phyloP scores from a whole-genome alignment of 2,888 invertebrate species.

The Pristionchus entomophagus region DNA sequence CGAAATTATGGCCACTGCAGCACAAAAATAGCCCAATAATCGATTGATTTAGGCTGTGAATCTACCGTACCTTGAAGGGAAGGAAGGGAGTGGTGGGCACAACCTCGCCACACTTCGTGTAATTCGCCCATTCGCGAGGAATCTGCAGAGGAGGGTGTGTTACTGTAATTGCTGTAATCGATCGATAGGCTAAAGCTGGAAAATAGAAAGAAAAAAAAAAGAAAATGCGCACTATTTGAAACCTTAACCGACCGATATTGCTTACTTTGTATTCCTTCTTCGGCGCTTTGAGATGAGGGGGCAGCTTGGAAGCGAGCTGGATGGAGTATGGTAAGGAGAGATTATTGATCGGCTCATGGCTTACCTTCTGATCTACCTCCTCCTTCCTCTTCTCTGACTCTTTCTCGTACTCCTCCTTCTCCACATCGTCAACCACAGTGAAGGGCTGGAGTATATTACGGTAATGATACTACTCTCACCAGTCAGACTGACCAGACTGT shows the following conservation, averaged over 20 bases:
- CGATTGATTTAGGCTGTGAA: neutral
- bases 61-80: slow-evolving; percentile 46
- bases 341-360: neutral
- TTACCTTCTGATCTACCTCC: neutral
- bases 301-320: neutral
- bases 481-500: neutral
- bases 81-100: slow-evolving; percentile 43
- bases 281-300: neutral
- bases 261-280: slow-evolving; percentile 4
- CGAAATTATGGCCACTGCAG: no score
- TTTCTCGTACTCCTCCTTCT: slow-evolving; percentile 12
- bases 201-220: neutral
- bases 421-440: neutral
- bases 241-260: neutral
- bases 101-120: slow-evolving; percentile 27
- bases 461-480: neutral
- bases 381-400: neutral
- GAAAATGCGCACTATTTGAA: neutral
- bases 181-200: neutral
- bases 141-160: neutral
- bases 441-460: neutral
- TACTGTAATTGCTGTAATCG: neutral
- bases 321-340: neutral
- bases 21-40: neutral
- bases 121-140: slow-evolving; percentile 35